Evolutionary conservation across 2,888 invertebrate species (phyloP).

Genomic region (Hermodice carunculata): DNA sequence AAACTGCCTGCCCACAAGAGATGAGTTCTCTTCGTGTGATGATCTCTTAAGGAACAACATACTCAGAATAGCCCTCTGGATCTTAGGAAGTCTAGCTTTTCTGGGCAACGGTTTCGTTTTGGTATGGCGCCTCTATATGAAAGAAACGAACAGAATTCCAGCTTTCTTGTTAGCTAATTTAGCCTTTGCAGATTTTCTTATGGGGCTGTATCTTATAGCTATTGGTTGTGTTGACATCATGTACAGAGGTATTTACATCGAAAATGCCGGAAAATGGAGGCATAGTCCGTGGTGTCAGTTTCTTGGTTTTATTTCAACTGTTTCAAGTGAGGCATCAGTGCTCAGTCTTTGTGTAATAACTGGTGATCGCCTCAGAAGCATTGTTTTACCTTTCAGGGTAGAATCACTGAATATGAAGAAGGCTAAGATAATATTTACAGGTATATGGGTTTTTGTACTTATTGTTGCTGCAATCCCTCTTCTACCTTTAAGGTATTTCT

Average conservation of each 20-base stretch:
- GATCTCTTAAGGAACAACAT: constrained; percentile 43
- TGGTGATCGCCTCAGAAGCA: constrained; percentile 58
- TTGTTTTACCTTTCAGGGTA: constrained; percentile 52
- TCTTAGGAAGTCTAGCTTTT: constrained; percentile 40
- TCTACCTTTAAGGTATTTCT: constrained; percentile 6
- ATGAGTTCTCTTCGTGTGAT: constrained; percentile 45
- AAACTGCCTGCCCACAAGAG: constrained; percentile 48
- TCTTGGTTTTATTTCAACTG: constrained; percentile 43
- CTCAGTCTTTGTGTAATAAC: constrained; percentile 70
- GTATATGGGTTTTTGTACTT: neutral
- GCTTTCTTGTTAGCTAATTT: constrained; percentile 29
- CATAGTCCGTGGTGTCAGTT: constrained; percentile 41
- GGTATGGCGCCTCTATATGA: constrained; percentile 21
- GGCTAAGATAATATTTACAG: neutral
- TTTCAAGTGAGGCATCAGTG: constrained; percentile 60
- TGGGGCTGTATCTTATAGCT: constrained; percentile 47
- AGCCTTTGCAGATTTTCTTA: constrained; percentile 44
- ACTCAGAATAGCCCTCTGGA: constrained; percentile 40
- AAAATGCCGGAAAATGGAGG: constrained; percentile 46
- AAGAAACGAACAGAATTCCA: constrained; percentile 4
- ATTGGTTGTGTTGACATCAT: constrained; percentile 42
- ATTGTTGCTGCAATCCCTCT: constrained; percentile 4
- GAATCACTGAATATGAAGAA: neutral
- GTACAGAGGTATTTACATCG: constrained; percentile 44
- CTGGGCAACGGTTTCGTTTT: constrained; percentile 39